Percentiles rank a stretch among this genome's conserved stretches.
Evolutionary conservation across 2,888 invertebrate genomes (phyloP).

Genomic region (Sesamia inferens): DNA sequence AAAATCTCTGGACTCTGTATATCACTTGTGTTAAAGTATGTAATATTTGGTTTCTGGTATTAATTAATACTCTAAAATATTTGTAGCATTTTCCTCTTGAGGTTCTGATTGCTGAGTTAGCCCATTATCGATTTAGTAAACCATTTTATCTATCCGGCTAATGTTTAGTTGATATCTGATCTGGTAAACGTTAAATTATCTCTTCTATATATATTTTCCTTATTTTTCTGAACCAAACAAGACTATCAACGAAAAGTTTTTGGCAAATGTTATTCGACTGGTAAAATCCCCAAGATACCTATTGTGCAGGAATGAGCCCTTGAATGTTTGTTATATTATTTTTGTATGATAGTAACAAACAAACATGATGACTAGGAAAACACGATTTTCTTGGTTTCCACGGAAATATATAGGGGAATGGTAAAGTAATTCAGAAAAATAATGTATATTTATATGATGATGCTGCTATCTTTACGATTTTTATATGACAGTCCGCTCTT

Average conservation of each 20-base stretch:
- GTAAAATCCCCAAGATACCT: slow-evolving; percentile 1
- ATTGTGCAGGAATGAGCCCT: neutral
- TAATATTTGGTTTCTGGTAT: neutral
- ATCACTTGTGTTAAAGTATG: neutral
- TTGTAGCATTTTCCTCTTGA: neutral
- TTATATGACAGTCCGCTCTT: neutral
- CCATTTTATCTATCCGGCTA: slow-evolving; percentile 11
- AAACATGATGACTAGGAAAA: neutral
- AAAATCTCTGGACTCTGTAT: neutral
- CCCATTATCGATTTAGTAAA: neutral
- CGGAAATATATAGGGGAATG: slow-evolving; percentile 7
- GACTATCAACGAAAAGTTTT: neutral
- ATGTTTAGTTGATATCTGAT: slow-evolving; percentile 3
- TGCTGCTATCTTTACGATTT: neutral
- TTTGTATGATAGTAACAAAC: slow-evolving; percentile 1
- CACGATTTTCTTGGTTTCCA: neutral
- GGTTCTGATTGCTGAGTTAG: neutral
- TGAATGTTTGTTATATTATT: neutral
- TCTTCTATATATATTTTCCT: slow-evolving; percentile 24
- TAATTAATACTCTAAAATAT: neutral
- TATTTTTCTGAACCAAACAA: slow-evolving; percentile 30
- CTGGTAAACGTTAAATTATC: slow-evolving; percentile 19
- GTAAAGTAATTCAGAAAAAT: slow-evolving; percentile 20
- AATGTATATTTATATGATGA: neutral
- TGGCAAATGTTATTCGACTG: neutral